A percentile compares a stretch with the other conserved stretches of the same genome.
phyloP scores from a whole-genome alignment of 2,113 vertebrate genomes.

The Circaetus gallicus region DNA sequence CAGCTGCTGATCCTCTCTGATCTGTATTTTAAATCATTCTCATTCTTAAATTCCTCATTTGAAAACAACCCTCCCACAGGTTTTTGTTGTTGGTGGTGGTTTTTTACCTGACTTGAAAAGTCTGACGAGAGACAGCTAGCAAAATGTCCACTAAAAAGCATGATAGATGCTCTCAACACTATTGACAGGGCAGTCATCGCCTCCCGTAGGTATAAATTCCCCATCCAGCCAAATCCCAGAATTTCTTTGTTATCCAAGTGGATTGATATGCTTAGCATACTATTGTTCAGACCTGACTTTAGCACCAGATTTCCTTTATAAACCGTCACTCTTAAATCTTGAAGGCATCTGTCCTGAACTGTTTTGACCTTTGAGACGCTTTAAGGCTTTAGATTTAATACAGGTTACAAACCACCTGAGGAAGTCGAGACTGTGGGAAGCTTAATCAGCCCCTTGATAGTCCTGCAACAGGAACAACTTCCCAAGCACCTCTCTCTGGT shows the following conservation, averaged over 20 bases:
- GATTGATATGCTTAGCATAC: background rate
- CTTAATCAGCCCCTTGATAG: conserved; percentile 41
- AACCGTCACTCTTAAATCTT: conserved; percentile 2
- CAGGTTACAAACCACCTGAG: conserved; percentile 18
- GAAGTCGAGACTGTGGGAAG: background rate
- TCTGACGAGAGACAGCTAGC: background rate
- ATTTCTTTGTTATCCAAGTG: background rate
- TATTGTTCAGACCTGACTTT: background rate
- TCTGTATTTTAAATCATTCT: background rate
- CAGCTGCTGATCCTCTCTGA: conserved; percentile 14
- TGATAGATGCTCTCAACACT: background rate
- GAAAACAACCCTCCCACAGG: background rate
- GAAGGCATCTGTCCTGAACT: conserved; percentile 7
- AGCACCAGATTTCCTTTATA: conserved; percentile 6
- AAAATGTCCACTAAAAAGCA: background rate
- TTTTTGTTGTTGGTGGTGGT: background rate
- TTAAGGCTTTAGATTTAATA: conserved; percentile 49
- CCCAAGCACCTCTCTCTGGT: background rate
- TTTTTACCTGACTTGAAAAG: background rate
- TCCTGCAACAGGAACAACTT: background rate
- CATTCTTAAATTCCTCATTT: background rate
- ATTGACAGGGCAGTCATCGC: background rate
- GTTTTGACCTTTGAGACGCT: conserved; percentile 41
- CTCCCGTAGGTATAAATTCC: background rate
- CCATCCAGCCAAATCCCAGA: background rate